These are phyloP conservation scores for Aythya baeri DNA, from an alignment of 2,113 vertebrate genomes.

Conservation along the genomic window DNA sequence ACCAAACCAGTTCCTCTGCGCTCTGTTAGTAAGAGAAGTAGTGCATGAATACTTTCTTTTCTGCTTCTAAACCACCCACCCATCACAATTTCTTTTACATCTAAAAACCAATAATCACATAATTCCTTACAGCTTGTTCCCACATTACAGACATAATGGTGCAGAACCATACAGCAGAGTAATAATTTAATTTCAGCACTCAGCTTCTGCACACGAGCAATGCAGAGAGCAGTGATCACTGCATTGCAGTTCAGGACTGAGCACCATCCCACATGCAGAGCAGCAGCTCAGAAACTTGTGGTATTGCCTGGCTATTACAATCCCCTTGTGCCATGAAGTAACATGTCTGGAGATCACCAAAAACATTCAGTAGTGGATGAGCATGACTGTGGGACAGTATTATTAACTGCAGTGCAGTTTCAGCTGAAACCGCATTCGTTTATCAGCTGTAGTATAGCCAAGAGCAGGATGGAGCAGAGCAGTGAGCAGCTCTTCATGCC, in stretches of 20 bases:
- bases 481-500: background rate
- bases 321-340: background rate
- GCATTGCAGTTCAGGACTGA: background rate
- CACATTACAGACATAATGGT: background rate
- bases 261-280: background rate
- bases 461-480: conserved; percentile 38
- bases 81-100: background rate
- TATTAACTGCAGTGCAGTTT: background rate
- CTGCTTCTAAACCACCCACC: background rate
- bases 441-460: conserved; percentile 15
- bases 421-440: conserved; percentile 57
- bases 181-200: background rate
- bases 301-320: background rate
- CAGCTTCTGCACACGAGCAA: background rate
- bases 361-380: background rate
- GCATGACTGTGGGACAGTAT: background rate
- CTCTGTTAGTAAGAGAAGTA: background rate
- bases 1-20: background rate
- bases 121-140: background rate
- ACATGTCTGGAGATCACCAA: background rate
- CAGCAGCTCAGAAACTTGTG: background rate
- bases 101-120: background rate
- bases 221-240: fast-evolving
- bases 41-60: background rate
- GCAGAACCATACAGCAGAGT: background rate